Evolutionary conservation across 1,140 invertebrate genomes (phyloP), one percentile per base, ranked within the genome.

Genomic region (Gonioctena quinquepunctata): DNA sequence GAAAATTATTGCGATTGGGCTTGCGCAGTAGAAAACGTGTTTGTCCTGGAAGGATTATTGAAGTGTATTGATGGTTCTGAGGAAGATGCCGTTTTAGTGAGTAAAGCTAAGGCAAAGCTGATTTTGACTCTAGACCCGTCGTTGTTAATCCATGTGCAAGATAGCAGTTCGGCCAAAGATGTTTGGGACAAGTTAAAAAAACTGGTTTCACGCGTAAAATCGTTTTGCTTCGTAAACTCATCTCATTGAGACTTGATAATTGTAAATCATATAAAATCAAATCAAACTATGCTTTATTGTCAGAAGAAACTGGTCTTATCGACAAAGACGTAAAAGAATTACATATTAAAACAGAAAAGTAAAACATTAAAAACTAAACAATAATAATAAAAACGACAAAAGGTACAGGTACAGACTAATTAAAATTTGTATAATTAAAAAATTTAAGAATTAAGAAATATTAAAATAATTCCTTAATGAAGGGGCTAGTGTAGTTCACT

Each of bases 21-120:
- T 7, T 77, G 72, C 25, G 73, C 73, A 3, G 61, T 73, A 0
- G 68, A 77, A 68, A 75, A 77, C 50, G 26, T 77, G 11, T 68
- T 78, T 8, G 68, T 76, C 13, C 42, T 77, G 18, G 75, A 78
- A 66, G 70, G 18, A 54, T 18, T 54, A 8, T 19, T 18, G 7
- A 6, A 54, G 21, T 54, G 50, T 18, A 18, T 54, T 2, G 50
- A 54, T 54, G 21, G 11, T n/a, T n/a, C 50, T 18, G 50, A 54
- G 18, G 18, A 11, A 11, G 16, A 54, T 54, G 18, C 50, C 13
- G 50, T 18, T 54, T 19, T 54, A 18, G 8, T 54, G 18, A 19
- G 16, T 19, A 54, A 54, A 22, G 18, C 50, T 19, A 54, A 54
- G 18, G 65, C 65, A n/a, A 69, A 33, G n/a, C 49, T 69, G 68